Percentiles rank a stretch among this genome's conserved stretches.
Evolutionary conservation across 1,140 invertebrate genomes (phyloP).

Genomic region (Phortica variegata): DNA sequence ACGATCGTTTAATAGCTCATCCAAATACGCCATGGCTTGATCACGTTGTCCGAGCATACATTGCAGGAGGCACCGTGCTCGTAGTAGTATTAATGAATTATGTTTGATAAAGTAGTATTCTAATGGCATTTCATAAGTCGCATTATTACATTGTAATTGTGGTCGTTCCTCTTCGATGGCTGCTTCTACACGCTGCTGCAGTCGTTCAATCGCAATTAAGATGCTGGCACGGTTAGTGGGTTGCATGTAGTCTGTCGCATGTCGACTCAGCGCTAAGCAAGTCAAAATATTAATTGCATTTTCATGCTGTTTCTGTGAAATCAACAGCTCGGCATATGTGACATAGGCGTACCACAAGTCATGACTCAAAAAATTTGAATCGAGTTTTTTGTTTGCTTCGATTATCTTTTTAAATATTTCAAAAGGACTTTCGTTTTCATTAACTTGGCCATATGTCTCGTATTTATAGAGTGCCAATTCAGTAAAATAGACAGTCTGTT

Average conservation of each 20-base stretch:
- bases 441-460: conserved; percentile 58
- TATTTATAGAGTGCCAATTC: conserved; percentile 67
- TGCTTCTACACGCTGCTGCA: not conserved
- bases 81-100: conserved; percentile 15
- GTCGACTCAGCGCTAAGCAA: conserved; percentile 1
- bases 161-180: not conserved
- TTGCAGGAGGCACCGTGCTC: conserved; percentile 4
- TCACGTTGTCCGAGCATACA: conserved; percentile 49
- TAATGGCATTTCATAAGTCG: conserved; percentile 12
- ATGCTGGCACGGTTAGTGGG: not conserved
- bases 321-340: conserved; percentile 34
- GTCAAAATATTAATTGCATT: conserved; percentile 20
- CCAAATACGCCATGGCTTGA: conserved; percentile 46
- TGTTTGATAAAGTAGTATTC: conserved; percentile 27
- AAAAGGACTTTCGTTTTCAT: conserved; percentile 39
- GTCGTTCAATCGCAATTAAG: not conserved
- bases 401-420: conserved; percentile 57
- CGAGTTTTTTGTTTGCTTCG: not conserved
- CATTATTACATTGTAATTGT: not conserved
- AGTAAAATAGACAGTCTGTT: conserved; percentile 59
- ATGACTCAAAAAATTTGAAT: not conserved
- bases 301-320: not conserved
- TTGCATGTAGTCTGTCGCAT: not conserved
- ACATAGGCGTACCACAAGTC: conserved; percentile 30
- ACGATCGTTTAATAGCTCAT: conserved; percentile 36